These are phyloP conservation scores for Autographa pulchrina DNA, from an alignment of 2,888 invertebrate genomes.

Conservation along the genomic window DNA sequence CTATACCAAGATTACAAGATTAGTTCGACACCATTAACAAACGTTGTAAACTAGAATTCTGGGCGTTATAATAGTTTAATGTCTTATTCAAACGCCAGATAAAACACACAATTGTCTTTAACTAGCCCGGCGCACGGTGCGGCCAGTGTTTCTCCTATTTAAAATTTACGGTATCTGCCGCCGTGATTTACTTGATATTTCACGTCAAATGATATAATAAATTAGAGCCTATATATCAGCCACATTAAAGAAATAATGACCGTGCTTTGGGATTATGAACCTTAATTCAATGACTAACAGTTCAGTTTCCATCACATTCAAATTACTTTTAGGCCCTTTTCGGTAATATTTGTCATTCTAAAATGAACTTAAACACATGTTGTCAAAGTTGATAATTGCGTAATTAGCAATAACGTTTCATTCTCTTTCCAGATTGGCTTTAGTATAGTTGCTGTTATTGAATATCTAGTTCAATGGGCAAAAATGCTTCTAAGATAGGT, in stretches of 20 bases:
- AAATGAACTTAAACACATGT: too few species aligned
- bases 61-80: slow-evolving; percentile 26
- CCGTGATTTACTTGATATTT: slow-evolving; percentile 26
- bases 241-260: too few species aligned
- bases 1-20: not conserved
- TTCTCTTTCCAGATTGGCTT: too few species aligned
- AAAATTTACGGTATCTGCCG: slow-evolving; percentile 24
- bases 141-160: slow-evolving; percentile 17
- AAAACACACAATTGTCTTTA: slow-evolving; percentile 12
- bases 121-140: not conserved
- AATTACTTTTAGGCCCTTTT: too few species aligned
- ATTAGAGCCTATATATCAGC: too few species aligned
- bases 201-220: slow-evolving; percentile 5
- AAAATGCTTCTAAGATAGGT: not conserved
- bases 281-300: too few species aligned
- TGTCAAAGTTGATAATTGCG: too few species aligned
- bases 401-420: too few species aligned
- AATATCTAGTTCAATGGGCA: not conserved
- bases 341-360: too few species aligned
- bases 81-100: slow-evolving; percentile 39
- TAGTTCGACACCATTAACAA: not conserved
- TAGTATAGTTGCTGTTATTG: not conserved
- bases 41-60: slow-evolving; percentile 11
- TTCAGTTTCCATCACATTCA: too few species aligned
- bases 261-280: too few species aligned